Conservation (phyloP, 2,113 vertebrate species). For the Dascyllus trimaculatus region DNA sequence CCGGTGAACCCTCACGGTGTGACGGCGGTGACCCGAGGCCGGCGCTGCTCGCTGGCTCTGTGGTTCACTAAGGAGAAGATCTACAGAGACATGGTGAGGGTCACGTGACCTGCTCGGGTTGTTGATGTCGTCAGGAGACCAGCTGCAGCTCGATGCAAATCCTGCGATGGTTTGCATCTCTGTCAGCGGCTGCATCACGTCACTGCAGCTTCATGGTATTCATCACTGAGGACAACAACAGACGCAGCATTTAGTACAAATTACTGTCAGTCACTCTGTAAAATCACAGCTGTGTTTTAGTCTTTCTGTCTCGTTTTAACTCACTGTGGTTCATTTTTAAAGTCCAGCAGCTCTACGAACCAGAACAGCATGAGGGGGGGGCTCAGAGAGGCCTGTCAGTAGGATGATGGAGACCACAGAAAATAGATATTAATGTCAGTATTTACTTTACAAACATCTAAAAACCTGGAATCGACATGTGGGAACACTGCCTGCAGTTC, state of each 20-base stretch:
- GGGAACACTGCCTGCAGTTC: too few relatives aligned
- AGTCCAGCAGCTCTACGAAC: too few relatives aligned
- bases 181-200: conserved; percentile 1
- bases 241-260: too few relatives aligned
- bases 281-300: too few relatives aligned
- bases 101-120: conserved; percentile 7
- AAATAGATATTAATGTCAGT: too few relatives aligned
- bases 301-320: neutral
- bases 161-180: conserved; percentile 40
- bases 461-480: too few relatives aligned
- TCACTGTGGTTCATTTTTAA: too few relatives aligned
- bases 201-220: neutral
- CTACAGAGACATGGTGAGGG: conserved; percentile 93
- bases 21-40: conserved; percentile 89
- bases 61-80: conserved; percentile 94
- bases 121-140: conserved; percentile 40
- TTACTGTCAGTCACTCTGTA: too few relatives aligned
- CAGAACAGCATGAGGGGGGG: too few relatives aligned
- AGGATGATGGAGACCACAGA: too few relatives aligned
- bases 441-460: too few relatives aligned
- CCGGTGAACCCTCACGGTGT: conserved; percentile 95
- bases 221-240: neutral
- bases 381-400: too few relatives aligned
- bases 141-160: conserved; percentile 71
- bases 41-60: conserved; percentile 91